These are phyloP conservation scores for Podiceps cristatus DNA, from an alignment of 2,113 vertebrate genomes.

Conservation along the genomic window DNA sequence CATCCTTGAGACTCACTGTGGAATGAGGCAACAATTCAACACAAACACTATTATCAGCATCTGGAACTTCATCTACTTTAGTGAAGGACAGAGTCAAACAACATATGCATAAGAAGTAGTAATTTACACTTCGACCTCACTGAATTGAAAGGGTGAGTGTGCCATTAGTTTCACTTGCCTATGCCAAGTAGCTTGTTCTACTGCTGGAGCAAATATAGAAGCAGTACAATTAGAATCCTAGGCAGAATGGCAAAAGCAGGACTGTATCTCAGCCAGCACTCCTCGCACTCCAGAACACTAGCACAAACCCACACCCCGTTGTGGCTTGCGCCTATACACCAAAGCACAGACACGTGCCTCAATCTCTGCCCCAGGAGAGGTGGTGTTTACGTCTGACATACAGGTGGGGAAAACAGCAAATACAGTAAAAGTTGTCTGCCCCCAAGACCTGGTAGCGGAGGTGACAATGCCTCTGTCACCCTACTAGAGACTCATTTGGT, in stretches of 20 bases:
- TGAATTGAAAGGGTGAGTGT: neutral
- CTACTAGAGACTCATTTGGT: neutral
- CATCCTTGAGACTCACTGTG: neutral
- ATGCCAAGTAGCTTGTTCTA: neutral
- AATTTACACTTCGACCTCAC: neutral
- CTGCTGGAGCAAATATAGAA: neutral
- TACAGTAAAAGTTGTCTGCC: accelerated
- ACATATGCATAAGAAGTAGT: neutral
- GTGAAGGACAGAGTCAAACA: neutral
- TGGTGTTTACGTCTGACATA: neutral
- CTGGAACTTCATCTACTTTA: neutral
- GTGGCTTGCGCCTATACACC: neutral
- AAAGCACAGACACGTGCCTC: accelerated
- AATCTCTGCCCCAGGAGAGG: neutral
- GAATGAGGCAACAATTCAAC: neutral
- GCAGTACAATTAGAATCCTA: neutral
- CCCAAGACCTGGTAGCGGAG: neutral
- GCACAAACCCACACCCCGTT: neutral
- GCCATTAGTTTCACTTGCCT: neutral
- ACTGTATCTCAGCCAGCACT: neutral
- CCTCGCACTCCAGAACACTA: neutral
- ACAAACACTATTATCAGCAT: neutral
- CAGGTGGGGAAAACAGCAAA: neutral
- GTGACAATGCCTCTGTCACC: neutral
- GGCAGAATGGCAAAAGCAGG: neutral